Conservation (phyloP, 2,113 vertebrate genomes). For the Embiotoca jacksoni region DNA sequence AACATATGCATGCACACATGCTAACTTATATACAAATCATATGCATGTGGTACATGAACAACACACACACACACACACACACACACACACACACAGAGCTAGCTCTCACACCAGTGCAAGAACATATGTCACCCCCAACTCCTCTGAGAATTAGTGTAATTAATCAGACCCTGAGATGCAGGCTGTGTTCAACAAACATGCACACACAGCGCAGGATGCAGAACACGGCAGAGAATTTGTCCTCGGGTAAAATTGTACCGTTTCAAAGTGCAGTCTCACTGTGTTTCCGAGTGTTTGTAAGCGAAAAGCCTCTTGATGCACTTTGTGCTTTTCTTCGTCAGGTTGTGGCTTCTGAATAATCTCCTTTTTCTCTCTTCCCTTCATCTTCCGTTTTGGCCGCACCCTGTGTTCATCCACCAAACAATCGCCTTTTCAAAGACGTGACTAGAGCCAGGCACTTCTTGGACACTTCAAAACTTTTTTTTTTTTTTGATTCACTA, state of each 20-base stretch:
- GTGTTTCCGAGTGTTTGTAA: background rate
- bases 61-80: conserved; percentile 10
- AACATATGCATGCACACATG: conserved; percentile 25
- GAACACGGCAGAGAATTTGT: conserved; percentile 41
- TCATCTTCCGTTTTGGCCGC: conserved; percentile 52
- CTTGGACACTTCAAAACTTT: conserved; percentile 89
- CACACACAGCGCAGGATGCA: conserved; percentile 39
- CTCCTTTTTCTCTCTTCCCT: conserved; percentile 1
- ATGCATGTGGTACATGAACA: conserved; percentile 2
- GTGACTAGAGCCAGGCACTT: conserved; percentile 88
- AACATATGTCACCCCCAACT: conserved; percentile 80
- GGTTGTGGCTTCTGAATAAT: conserved; percentile 19
- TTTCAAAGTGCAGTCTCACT: conserved; percentile 1
- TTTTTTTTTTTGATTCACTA: conserved; percentile 75
- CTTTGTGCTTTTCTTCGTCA: conserved; percentile 18
- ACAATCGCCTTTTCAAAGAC: conserved; percentile 87
- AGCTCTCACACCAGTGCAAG: conserved; percentile 70
- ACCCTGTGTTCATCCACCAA: conserved; percentile 85
- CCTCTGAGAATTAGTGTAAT: conserved; percentile 77
- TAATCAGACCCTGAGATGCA: conserved; percentile 78
- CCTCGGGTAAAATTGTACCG: conserved; percentile 15
- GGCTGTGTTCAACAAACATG: conserved; percentile 65
- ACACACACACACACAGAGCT: conserved; percentile 17
- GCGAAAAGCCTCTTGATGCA: background rate
- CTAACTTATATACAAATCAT: conserved; percentile 37